Percentiles rank a stretch among this genome's conserved stretches.
Evolutionary conservation across 2,113 vertebrate species (phyloP).

Genomic region (Hemiprocne comata): DNA sequence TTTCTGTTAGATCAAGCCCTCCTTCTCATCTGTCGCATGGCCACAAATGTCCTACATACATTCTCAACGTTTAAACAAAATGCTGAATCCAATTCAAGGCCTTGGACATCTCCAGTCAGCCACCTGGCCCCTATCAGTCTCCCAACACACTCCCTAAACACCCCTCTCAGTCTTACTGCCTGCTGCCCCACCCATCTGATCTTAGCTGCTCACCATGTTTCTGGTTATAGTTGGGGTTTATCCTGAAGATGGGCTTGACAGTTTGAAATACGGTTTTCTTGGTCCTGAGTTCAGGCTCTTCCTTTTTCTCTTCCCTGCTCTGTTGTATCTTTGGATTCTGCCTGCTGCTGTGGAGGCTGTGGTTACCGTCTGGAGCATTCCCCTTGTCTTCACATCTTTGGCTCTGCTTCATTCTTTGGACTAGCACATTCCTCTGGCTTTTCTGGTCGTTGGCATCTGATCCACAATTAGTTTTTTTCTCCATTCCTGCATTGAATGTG

Average conservation of each 20-base stretch:
- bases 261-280: rapidly evolving
- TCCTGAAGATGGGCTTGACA: rapidly evolving
- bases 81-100: background rate
- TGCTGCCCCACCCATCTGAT: background rate
- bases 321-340: background rate
- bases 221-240: rapidly evolving
- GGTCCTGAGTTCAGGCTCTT: rapidly evolving
- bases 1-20: background rate
- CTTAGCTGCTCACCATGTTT: background rate
- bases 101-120: background rate
- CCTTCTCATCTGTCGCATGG: background rate
- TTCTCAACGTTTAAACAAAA: background rate
- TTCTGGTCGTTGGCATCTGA: background rate
- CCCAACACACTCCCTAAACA: rapidly evolving
- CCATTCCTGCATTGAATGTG: rapidly evolving
- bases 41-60: rapidly evolving
- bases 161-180: background rate
- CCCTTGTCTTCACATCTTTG: rapidly evolving
- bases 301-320: background rate
- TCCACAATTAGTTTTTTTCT: rapidly evolving
- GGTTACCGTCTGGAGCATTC: background rate
- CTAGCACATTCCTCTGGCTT: background rate
- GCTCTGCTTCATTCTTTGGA: background rate
- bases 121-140: background rate
- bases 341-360: background rate